Base-by-base conservation (phyloP, 2,113 vertebrate species). In the Nanorana parkeri region DNA sequence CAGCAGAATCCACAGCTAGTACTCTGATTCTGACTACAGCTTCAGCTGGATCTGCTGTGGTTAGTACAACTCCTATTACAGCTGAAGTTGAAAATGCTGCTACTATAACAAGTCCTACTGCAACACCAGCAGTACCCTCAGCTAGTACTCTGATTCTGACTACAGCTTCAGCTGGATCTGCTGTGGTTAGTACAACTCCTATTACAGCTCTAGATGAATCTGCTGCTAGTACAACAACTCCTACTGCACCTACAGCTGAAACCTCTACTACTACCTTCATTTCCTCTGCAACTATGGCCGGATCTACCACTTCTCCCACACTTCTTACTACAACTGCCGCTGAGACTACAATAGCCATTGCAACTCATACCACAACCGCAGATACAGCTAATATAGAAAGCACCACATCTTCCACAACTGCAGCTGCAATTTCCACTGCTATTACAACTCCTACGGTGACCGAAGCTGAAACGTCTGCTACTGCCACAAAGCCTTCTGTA, bases 91-190 rank as follows among this genome's bases (percentile, higher is more conserved):
- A 23, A 69, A 47, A 0, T 0, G 0, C 4, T 10, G 3, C 28
- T 19, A 5, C 21, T 3, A 17, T 21, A 15, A 4, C 17, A 1
- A 0, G 47, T 5, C 13, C 63, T 4, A 26, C 24, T 2, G 10
- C 19, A 4, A 3, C 5, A 10, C 5, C 17, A 11, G 5, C 13
- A 3, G 20, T 3, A n/a, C 11, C 60, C 4, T 3, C 60, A 6
- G 8, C 11, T 3, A 11, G 2, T 23, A n/a, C 3, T 3, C 4
- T 5, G 13, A 1, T 28, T 13, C 3, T 16, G 0, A 2, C 5
- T 1, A 2, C 5, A 0, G 2, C 20, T 28, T 11, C 21, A 17
- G 54, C 17, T 17, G 4, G 10, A 10, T 5, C 0, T 0, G 19
- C 2, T 8, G 3, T 7, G 16, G 23, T 17, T 20, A 7, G n/a